Conservation (phyloP, 2,797 vertebrate species). For the Nyctalus aviator region DNA sequence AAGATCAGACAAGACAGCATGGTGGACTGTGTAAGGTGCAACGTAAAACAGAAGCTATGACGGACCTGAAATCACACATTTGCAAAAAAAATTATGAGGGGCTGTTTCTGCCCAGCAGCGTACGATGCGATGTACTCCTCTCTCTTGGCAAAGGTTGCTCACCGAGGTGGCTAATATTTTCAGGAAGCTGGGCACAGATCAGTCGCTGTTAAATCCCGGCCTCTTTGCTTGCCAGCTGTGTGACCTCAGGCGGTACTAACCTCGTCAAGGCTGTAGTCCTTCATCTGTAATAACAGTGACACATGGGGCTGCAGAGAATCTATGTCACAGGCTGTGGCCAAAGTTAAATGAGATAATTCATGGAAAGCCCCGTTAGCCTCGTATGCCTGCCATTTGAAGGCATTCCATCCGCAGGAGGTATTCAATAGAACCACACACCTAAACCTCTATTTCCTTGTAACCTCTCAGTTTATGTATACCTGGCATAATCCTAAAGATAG, state of each 20-base stretch:
- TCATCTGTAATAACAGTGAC: neutral
- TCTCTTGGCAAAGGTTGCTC: neutral
- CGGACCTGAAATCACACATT: neutral
- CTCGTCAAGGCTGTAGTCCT: neutral
- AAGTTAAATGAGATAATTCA: neutral
- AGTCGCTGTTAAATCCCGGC: neutral
- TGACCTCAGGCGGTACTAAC: neutral
- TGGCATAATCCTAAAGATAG: neutral
- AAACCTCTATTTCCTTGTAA: slow-evolving; percentile 5
- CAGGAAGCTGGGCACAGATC: neutral
- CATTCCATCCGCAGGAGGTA: neutral
- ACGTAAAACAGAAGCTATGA: neutral
- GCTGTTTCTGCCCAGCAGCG: neutral
- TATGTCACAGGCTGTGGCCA: neutral
- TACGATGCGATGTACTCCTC: too few relatives aligned
- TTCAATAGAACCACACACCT: neutral
- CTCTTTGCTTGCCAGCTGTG: neutral
- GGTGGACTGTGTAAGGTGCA: neutral
- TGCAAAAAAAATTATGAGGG: neutral
- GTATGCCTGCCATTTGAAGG: neutral
- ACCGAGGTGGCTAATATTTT: neutral
- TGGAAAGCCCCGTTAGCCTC: neutral
- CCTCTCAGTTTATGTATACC: neutral
- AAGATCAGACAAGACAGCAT: neutral
- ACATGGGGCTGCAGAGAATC: too few relatives aligned